These are phyloP conservation scores for Ommatoiulus sabulosus DNA, from an alignment of 2,888 invertebrate species.

Conservation along the genomic window DNA sequence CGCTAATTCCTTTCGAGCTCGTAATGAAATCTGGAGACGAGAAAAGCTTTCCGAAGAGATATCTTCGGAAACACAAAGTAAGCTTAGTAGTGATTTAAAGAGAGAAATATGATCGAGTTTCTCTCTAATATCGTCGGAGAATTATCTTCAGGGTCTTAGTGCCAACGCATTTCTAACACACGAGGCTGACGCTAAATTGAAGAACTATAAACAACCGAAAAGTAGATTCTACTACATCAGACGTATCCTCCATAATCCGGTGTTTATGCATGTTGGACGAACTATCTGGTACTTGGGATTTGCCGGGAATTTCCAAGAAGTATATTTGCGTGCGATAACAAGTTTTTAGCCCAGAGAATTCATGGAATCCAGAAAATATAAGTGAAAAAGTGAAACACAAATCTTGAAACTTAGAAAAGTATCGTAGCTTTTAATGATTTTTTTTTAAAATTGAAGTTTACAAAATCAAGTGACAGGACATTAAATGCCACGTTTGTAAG, in stretches of 20 bases:
- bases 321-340: too few species aligned
- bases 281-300: too few species aligned
- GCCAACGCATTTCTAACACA: neutral
- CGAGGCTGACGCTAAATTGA: neutral
- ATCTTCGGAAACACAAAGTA: constrained; percentile 4
- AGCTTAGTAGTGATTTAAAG: constrained; percentile 14
- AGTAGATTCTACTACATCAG: neutral
- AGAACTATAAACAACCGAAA: constrained; percentile 10
- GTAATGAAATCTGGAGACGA: constrained; percentile 23
- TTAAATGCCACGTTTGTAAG: too few species aligned
- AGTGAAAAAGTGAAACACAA: too few species aligned
- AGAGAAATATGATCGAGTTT: neutral
- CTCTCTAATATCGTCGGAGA: neutral
- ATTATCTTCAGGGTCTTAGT: neutral
- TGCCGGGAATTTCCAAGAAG: too few species aligned
- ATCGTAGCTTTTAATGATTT: too few species aligned
- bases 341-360: too few species aligned
- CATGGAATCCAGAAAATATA: too few species aligned
- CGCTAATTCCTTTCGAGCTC: constrained; percentile 6
- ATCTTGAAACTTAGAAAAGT: too few species aligned
- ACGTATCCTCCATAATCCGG: neutral
- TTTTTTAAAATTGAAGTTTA: too few species aligned
- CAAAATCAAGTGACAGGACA: too few species aligned
- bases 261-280: neutral
- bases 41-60: neutral